Percentiles rank a stretch among this genome's conserved stretches.
Conservation (phyloP, 2,113 vertebrate genomes). For the Danionella cerebrum region DNA sequence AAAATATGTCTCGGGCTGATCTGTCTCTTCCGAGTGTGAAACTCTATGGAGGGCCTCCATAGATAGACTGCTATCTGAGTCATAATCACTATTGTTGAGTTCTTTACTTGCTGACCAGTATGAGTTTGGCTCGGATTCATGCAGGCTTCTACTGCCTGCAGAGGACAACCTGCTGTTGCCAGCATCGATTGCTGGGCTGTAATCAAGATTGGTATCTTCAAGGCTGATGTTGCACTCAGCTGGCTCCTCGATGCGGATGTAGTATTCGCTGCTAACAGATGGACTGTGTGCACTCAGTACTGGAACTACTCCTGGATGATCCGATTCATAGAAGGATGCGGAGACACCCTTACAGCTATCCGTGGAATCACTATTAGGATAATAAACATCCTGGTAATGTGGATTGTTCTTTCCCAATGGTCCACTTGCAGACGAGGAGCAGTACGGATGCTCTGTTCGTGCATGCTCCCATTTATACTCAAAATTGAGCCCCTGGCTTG, state of each 20-base stretch:
- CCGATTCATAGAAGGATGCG: constrained; percentile 76
- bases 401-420: constrained; percentile 69
- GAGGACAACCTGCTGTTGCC: constrained; percentile 52
- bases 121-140: constrained; percentile 40
- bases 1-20: constrained; percentile 43
- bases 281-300: constrained; percentile 92
- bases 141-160: constrained; percentile 28
- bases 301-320: constrained; percentile 78
- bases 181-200: constrained; percentile 56
- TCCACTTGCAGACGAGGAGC: constrained; percentile 64
- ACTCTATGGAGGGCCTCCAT: constrained; percentile 69
- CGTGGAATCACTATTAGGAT: constrained; percentile 56
- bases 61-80: constrained; percentile 67
- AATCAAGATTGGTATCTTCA: constrained; percentile 69
- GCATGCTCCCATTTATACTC: constrained; percentile 95
- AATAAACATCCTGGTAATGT: constrained; percentile 80
- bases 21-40: constrained; percentile 41
- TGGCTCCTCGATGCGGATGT: constrained; percentile 90
- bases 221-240: constrained; percentile 69
- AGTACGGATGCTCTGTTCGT: constrained; percentile 67
- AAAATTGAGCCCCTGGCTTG: constrained; percentile 90
- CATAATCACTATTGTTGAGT: constrained; percentile 43
- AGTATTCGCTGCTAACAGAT: constrained; percentile 89
- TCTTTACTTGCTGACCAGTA: constrained; percentile 60
- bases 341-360: constrained; percentile 61